Base-by-base conservation (phyloP, 2,113 vertebrate genomes). In the Neogale vison region DNA sequence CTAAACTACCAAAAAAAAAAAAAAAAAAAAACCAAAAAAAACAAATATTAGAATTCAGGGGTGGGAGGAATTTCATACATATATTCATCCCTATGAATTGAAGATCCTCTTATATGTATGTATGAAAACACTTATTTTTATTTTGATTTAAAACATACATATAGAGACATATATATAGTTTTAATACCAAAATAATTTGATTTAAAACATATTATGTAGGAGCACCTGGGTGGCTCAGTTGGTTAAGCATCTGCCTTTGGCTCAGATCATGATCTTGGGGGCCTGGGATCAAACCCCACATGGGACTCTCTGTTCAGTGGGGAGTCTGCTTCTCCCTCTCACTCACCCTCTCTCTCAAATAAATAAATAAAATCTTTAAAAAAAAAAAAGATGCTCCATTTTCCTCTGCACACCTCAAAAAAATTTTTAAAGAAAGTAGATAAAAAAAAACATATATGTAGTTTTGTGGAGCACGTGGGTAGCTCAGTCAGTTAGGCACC, bases 11-110 rank as follows among this genome's bases (percentile, higher is more conserved):
- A 86, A 69, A 82, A 17, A 83, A 20, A 93, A 95, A 83, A 20
- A 93, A 95, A 86, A 69, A 82, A 17, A 83, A 20, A 93, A 95
- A 87, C 26, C 82, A 86, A 69, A 82, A 17, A 83, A 20, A 93
- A 95, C n/a, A n/a, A n/a, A 87, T 84, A 90, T 50, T 83, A 83
- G 69, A 97, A 90, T 52, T n/a, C 74, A 63, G 39, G 10, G 50
- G 50, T 52, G 50, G 50, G 15, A 17, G 12, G 9, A 26, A 45
- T 15, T 63, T 65, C 63, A 65, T 34, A 65, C 63, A 65, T 93
- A 71, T 57, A 84, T 55, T 90, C 90, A 50, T 95, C 59, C 31
- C 50, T 77, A 26, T 77, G 50, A 79, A 77, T 20, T 34, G 29
- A 85, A 74, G 89, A 79, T 23, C 34, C 23, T 92, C 57, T 81